Evolutionary conservation across 1,140 invertebrate genomes (phyloP), one percentile per base, ranked within the genome.

Genomic region (Uloborus diversus): DNA sequence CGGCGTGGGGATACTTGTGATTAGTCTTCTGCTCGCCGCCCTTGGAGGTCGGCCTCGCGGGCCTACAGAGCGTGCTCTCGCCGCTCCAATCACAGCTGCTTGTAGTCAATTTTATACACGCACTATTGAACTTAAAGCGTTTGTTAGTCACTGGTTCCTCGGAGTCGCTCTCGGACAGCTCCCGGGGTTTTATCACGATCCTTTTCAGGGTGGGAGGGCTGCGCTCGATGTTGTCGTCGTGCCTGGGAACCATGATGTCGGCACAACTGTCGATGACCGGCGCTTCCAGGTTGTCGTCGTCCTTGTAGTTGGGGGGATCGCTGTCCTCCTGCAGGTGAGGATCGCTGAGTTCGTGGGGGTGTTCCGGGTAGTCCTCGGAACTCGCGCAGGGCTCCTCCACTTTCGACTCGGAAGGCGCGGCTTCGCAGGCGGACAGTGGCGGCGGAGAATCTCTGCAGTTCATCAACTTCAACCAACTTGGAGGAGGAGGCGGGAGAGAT

Each of bases 231-330:
- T 61, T 69, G 20, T 68, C 64, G 35, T 79, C 42, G 25, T 42
- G 51, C 30, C 37, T 61, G 2, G 64, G 64, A 20, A 62, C 64
- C 13, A 57, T 49, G 32, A 78, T 78, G 27, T 79, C 76, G 11
- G 23, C 76, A 69, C 76, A 79, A 51, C 76, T 79, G 27, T 79
- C 76, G 20, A 79, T 79, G n/a, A 79, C 76, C 37, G 76, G 76
- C 0, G 76, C 76, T 61, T 79, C 76, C 2, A 79, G 20, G 25
- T 79, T 57, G 17, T 79, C 76, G 25, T 78, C 73, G 1, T 78
- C 73, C 37, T 78, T 78, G 23, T 51, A 75, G n/a, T n/a, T n/a
- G 4, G 64, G 3, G 25, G 57, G 59, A 42, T 75, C 71, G 35
- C 71, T 75, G 35, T 61, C 56, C n/a, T 73, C 69, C 13, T 5